A percentile compares a stretch with the other conserved stretches of the same genome.
These are phyloP conservation scores for Myotis brandtii DNA, from an alignment of 2,113 vertebrate species.

Conservation along the genomic window DNA sequence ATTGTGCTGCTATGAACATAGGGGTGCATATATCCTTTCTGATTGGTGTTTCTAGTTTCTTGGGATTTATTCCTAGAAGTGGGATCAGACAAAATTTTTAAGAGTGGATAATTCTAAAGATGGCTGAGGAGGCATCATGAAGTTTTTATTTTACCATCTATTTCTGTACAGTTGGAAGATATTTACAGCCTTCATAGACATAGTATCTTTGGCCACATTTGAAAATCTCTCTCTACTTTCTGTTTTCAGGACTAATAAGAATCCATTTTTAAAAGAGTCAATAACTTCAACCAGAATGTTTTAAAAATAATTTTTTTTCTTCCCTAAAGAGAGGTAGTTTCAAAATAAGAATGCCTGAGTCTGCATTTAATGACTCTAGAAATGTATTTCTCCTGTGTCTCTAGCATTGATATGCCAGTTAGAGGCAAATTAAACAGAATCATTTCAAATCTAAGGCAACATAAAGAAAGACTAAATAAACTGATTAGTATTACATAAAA, in stretches of 20 bases:
- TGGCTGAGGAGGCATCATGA: neutral
- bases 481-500: neutral
- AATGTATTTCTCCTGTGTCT: neutral
- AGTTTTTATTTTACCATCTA: neutral
- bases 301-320: neutral
- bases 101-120: neutral
- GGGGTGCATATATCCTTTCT: no score
- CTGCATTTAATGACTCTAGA: neutral
- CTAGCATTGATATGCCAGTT: neutral
- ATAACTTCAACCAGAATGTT: neutral
- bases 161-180: neutral
- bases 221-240: neutral
- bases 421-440: neutral
- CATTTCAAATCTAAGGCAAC: neutral
- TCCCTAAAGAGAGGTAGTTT: neutral
- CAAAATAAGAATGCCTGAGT: neutral
- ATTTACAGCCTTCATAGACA: neutral
- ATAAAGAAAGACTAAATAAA: neutral
- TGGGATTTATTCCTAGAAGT: no score
- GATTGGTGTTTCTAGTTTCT: no score
- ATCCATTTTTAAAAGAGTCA: neutral
- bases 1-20: no score
- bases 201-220: neutral
- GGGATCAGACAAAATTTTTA: neutral
- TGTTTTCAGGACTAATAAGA: neutral